These are phyloP conservation scores for Phaedon cochleariae DNA, from an alignment of 2,888 invertebrate species.

Conservation along the genomic window DNA sequence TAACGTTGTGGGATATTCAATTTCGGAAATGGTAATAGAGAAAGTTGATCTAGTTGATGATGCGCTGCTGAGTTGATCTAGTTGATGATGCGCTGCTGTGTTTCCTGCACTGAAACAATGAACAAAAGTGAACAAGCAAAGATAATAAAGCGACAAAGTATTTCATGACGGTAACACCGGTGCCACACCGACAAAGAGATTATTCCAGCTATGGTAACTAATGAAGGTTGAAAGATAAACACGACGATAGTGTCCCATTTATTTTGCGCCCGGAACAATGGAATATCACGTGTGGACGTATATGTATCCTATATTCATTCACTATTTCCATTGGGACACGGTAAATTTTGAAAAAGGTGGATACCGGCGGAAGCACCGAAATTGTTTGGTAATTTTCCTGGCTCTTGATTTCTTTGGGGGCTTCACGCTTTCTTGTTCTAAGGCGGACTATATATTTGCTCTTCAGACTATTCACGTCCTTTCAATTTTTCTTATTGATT, in stretches of 20 bases:
- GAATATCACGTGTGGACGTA: background rate
- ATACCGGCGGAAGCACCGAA: background rate
- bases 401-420: background rate
- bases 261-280: background rate
- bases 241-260: slow-evolving; percentile 9
- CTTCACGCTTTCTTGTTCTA: background rate
- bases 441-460: too few species aligned
- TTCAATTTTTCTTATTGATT: too few species aligned
- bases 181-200: slow-evolving; percentile 16
- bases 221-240: slow-evolving; percentile 25
- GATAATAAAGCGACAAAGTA: background rate
- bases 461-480: too few species aligned
- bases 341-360: background rate
- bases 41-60: too few species aligned
- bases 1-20: too few species aligned
- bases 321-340: background rate
- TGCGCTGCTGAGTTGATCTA: too few species aligned
- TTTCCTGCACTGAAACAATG: too few species aligned
- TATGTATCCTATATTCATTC: background rate
- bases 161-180: background rate
- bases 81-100: too few species aligned
- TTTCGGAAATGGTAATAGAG: too few species aligned
- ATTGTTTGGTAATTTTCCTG: background rate
- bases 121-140: background rate
- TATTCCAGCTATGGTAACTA: slow-evolving; percentile 22